phyloP scores from a whole-genome alignment of 2,888 invertebrate species.

The Phaonia tiefii region DNA sequence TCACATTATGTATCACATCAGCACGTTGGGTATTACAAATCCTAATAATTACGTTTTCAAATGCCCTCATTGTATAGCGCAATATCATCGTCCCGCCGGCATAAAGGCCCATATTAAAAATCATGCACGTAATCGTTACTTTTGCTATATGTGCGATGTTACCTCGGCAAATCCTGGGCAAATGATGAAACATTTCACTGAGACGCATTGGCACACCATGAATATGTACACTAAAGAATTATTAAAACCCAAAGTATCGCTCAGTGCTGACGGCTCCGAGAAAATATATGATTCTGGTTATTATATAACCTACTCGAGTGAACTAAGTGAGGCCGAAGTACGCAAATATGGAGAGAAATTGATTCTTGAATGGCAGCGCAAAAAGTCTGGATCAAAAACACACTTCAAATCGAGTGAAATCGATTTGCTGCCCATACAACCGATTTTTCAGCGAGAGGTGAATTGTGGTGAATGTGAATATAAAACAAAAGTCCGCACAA shows the following conservation, averaged over 20 bases:
- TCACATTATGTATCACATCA: constrained; percentile 72
- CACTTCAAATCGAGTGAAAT: constrained; percentile 84
- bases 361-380: constrained; percentile 71
- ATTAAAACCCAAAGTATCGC: constrained; percentile 29
- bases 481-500: constrained; percentile 86
- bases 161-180: constrained; percentile 73
- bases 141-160: constrained; percentile 83
- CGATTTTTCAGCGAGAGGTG: constrained; percentile 84
- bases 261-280: constrained; percentile 9
- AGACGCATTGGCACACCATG: constrained; percentile 80
- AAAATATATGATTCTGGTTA: constrained; percentile 67
- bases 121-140: constrained; percentile 83
- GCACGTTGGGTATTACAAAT: constrained; percentile 61
- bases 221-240: constrained; percentile 59
- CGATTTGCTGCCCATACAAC: constrained; percentile 84
- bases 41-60: constrained; percentile 67
- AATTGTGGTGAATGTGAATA: constrained; percentile 86
- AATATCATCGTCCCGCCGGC: constrained; percentile 69
- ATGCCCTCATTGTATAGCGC: constrained; percentile 69
- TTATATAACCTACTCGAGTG: constrained; percentile 81
- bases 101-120: constrained; percentile 83
- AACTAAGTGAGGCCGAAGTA: constrained; percentile 66
- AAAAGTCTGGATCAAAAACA: constrained; percentile 71
- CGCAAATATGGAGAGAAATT: constrained; percentile 73
- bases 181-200: constrained; percentile 81